Conservation (phyloP, 2,888 invertebrate genomes). For the Stenurella melanura region DNA sequence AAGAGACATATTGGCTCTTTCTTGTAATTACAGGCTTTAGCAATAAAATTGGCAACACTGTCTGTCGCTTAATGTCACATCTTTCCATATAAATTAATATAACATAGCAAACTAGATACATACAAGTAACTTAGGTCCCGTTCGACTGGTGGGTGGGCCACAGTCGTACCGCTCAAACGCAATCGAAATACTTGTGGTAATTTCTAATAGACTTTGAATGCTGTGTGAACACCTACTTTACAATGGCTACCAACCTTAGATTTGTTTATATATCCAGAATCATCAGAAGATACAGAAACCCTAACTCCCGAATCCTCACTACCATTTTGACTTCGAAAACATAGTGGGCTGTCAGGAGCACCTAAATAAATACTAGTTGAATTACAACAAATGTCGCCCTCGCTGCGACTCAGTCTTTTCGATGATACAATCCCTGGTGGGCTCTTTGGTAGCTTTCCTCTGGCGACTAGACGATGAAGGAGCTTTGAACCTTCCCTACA, state of each 20-base stretch:
- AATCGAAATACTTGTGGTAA: no score
- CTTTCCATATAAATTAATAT: no score
- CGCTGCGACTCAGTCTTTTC: slow-evolving; percentile 73
- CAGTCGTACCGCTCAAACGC: no score
- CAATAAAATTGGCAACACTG: no score
- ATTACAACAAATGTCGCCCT: slow-evolving; percentile 72
- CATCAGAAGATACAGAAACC: slow-evolving; percentile 69
- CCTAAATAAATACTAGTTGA: slow-evolving; percentile 51
- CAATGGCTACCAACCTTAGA: slow-evolving; percentile 63
- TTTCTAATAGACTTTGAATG: no score
- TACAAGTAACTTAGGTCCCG: no score
- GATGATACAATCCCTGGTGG: slow-evolving; percentile 38
- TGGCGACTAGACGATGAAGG: slow-evolving; percentile 72
- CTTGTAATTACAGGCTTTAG: no score
- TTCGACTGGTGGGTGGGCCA: no score
- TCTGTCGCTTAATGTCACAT: no score
- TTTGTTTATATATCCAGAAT: slow-evolving; percentile 65
- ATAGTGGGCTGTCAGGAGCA: slow-evolving; percentile 65
- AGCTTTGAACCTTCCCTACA: slow-evolving; percentile 73
- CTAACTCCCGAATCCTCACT: slow-evolving; percentile 71
- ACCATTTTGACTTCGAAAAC: slow-evolving; percentile 66
- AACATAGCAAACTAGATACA: no score
- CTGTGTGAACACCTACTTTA: no score
- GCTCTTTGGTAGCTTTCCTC: slow-evolving; percentile 71
- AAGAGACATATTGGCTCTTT: neutral